Conservation (phyloP, 2,113 vertebrate species). For the Elgaria multicarinata region DNA sequence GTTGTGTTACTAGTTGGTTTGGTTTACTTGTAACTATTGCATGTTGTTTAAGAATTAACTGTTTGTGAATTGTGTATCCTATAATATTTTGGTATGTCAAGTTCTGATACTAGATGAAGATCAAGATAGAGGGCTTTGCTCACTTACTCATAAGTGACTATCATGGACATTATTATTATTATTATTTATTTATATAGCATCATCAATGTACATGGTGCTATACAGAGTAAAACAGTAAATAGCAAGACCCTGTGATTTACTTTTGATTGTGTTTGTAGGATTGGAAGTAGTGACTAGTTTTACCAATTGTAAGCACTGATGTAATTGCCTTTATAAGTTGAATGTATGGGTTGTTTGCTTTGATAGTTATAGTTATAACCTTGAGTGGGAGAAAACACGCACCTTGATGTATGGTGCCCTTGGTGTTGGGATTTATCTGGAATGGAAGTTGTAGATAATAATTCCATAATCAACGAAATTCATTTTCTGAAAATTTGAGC, state of each 20-base stretch:
- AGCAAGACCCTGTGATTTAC: no score
- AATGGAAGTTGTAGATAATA: not conserved
- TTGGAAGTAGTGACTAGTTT: not conserved
- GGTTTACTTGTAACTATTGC: not conserved
- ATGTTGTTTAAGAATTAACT: not conserved
- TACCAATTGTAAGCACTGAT: not conserved
- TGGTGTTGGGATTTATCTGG: not conserved
- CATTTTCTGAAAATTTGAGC: not conserved
- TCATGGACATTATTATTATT: no score
- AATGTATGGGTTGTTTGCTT: not conserved
- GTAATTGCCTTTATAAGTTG: not conserved
- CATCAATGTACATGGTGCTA: no score
- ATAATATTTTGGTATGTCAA: not conserved
- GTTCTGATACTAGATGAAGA: not conserved
- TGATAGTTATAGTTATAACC: not conserved
- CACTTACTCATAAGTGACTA: not conserved
- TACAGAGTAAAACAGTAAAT: no score
- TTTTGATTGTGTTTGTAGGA: not conserved
- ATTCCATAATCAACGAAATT: not conserved
- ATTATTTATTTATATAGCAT: no score
- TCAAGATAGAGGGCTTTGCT: not conserved
- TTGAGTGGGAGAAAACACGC: not conserved
- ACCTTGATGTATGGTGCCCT: not conserved
- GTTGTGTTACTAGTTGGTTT: constrained; percentile 8
- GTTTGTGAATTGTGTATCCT: not conserved